phyloP scores from a whole-genome alignment of 1,140 invertebrate species.

The Nomia melanderi region DNA sequence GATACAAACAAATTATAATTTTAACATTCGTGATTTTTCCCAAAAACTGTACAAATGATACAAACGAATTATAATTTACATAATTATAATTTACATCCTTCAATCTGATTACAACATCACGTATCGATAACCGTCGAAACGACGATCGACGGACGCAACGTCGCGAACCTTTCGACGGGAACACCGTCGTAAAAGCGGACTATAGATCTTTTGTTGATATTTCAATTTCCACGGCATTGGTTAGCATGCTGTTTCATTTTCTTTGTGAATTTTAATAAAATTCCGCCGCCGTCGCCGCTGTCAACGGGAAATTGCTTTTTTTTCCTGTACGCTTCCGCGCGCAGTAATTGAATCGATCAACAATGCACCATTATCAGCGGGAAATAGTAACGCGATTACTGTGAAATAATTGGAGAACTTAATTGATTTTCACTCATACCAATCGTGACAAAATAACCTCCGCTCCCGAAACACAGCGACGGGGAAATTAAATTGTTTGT shows the following conservation, averaged over 20 bases:
- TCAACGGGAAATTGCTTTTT: slow-evolving; percentile 8
- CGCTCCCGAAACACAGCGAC: too few relatives aligned
- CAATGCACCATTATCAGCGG: slow-evolving; percentile 7
- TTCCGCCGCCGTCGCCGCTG: not conserved
- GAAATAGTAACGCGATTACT: slow-evolving; percentile 29
- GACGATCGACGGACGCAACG: not conserved
- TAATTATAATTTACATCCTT: too few relatives aligned
- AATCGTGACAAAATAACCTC: not conserved
- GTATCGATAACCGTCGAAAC: not conserved
- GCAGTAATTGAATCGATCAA: slow-evolving; percentile 24
- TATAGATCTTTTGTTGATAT: slow-evolving; percentile 28
- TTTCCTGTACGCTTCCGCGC: not conserved
- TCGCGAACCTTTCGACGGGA: not conserved
- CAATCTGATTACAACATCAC: too few relatives aligned
- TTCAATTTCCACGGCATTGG: slow-evolving; percentile 6
- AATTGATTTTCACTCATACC: not conserved
- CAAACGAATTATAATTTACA: too few relatives aligned
- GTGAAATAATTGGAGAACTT: slow-evolving; percentile 21
- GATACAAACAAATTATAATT: too few relatives aligned
- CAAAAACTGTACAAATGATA: too few relatives aligned
- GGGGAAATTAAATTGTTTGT: too few relatives aligned
- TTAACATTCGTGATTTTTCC: too few relatives aligned
- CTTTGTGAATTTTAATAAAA: slow-evolving; percentile 40
- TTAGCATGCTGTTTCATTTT: slow-evolving; percentile 25
- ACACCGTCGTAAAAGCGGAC: not conserved